phyloP scores from a whole-genome alignment of 1,140 invertebrate species.

The Rhopalosiphum maidis region DNA sequence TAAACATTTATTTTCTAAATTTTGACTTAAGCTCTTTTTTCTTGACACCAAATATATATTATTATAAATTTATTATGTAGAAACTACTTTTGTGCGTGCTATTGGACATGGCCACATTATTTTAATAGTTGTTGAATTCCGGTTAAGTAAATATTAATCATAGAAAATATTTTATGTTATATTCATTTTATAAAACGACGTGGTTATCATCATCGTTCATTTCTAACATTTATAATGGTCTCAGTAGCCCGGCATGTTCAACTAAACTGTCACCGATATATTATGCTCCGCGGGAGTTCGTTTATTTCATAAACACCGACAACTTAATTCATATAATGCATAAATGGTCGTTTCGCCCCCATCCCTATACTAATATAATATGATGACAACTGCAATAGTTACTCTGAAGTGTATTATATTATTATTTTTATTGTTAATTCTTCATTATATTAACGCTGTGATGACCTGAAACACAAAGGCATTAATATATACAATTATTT shows the following conservation, averaged over 20 bases:
- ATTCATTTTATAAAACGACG: background rate
- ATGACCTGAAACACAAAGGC: background rate
- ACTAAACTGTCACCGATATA: slow-evolving; percentile 32
- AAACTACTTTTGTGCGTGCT: background rate
- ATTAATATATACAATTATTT: background rate
- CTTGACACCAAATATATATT: background rate
- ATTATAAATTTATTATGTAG: background rate
- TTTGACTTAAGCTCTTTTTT: background rate
- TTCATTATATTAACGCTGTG: background rate
- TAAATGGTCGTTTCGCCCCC: background rate
- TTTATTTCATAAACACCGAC: slow-evolving; percentile 24
- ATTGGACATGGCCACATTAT: background rate
- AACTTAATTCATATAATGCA: slow-evolving; percentile 49
- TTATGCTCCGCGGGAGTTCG: slow-evolving; percentile 19
- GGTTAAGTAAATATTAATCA: slow-evolving; percentile 42
- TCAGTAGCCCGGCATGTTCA: slow-evolving; percentile 36
- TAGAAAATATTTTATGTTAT: background rate
- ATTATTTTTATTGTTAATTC: background rate
- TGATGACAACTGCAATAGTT: background rate
- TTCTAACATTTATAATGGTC: slow-evolving; percentile 40
- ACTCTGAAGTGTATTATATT: background rate
- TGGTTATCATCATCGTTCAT: slow-evolving; percentile 36
- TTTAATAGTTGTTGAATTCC: slow-evolving; percentile 9
- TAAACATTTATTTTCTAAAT: background rate
- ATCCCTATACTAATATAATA: background rate